These are phyloP conservation scores for Netelia virgata DNA, from an alignment of 2,888 invertebrate genomes.

Conservation along the genomic window DNA sequence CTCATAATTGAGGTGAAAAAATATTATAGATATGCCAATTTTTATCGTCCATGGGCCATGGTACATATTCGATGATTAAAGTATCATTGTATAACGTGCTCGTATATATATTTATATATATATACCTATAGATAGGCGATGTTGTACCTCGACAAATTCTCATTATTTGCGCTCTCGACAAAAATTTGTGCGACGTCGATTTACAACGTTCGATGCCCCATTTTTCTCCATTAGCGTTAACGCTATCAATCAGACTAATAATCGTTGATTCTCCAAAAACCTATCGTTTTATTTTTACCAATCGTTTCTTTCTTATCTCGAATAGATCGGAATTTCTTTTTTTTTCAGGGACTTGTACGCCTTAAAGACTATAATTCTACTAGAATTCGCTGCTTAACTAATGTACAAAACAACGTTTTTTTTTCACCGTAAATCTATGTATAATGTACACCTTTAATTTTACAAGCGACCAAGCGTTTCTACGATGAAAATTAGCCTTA, in stretches of 20 bases:
- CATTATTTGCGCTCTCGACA: conserved; percentile 26
- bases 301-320: conserved; percentile 10
- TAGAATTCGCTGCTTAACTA: not conserved
- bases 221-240: not conserved
- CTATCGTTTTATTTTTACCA: not conserved
- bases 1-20: conserved; percentile 55
- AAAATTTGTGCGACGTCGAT: conserved; percentile 20
- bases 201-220: not conserved
- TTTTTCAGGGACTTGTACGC: not conserved
- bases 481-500: not conserved
- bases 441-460: conserved; percentile 27
- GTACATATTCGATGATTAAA: conserved; percentile 35
- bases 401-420: conserved; percentile 24
- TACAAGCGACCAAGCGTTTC: conserved; percentile 28
- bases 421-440: not conserved
- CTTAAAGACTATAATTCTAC: not conserved
- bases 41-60: conserved; percentile 45
- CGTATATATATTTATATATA: conserved; percentile 2
- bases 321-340: not conserved
- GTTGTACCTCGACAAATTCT: not conserved
- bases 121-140: not conserved
- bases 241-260: not conserved
- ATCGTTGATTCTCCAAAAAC: not conserved
- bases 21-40: conserved; percentile 33
- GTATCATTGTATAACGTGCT: conserved; percentile 25